These are phyloP conservation scores for Campoletis sonorensis DNA, from an alignment of 1,140 invertebrate species.

Conservation along the genomic window DNA sequence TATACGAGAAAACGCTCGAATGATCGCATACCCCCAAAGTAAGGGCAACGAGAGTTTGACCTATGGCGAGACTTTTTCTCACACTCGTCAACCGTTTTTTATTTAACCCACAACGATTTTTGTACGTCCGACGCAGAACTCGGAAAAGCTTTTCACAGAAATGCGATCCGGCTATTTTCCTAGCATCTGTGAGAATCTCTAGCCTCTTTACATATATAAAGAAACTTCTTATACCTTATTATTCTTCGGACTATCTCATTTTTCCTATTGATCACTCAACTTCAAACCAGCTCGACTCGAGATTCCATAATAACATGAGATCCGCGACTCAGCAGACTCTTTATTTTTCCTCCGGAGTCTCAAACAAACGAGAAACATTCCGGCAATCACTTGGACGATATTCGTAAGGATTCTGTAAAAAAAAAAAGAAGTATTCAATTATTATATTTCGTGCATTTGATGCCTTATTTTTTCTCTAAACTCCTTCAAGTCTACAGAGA, in stretches of 20 bases:
- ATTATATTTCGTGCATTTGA: too few relatives aligned
- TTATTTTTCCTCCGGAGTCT: not conserved
- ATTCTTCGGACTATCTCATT: not conserved
- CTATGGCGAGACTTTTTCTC: slow-evolving; percentile 22
- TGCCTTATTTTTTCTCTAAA: too few relatives aligned
- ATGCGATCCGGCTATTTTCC: not conserved
- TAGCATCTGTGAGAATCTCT: not conserved
- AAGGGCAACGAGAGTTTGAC: slow-evolving; percentile 28
- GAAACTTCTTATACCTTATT: not conserved
- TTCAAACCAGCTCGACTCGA: not conserved
- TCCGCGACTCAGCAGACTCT: not conserved
- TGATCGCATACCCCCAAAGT: not conserved
- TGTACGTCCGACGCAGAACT: not conserved
- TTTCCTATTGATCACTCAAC: not conserved
- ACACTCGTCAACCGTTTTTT: not conserved
- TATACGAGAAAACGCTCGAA: slow-evolving; percentile 25
- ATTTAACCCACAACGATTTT: not conserved
- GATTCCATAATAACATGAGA: slow-evolving; percentile 1
- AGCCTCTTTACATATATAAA: slow-evolving; percentile 14
- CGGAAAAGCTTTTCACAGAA: not conserved
- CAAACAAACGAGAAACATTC: not conserved
- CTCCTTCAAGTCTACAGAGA: too few relatives aligned
- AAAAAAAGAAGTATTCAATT: too few relatives aligned
- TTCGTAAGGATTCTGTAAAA: too few relatives aligned
- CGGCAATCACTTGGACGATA: too few relatives aligned